These are phyloP conservation scores for Scarus forsteni DNA, from an alignment of 2,797 vertebrate species.

Conservation along the genomic window DNA sequence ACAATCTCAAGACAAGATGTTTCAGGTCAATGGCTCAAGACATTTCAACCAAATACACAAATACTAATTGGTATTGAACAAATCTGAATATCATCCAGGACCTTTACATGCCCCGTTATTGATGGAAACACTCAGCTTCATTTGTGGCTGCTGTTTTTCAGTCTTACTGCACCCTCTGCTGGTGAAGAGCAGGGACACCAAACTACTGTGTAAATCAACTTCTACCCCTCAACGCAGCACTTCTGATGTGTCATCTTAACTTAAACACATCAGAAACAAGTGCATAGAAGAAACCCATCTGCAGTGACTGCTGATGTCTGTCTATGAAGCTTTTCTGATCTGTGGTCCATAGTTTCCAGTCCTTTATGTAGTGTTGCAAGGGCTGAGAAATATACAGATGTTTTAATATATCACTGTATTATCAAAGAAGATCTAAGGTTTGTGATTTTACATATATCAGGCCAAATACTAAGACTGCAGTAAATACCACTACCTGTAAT, in stretches of 20 bases:
- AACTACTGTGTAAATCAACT: neutral
- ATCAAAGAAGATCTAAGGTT: too few species aligned
- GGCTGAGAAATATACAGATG: too few species aligned
- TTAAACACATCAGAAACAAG: neutral
- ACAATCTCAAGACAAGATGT: neutral
- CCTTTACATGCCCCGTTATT: neutral
- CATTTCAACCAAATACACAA: neutral
- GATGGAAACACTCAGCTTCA: slow-evolving; percentile 8
- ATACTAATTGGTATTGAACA: neutral
- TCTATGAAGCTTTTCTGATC: neutral
- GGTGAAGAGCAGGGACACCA: slow-evolving; percentile 42
- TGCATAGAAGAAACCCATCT: neutral
- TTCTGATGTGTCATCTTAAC: neutral
- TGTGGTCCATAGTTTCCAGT: neutral
- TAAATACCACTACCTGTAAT: too few species aligned
- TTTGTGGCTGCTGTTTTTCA: slow-evolving; percentile 32
- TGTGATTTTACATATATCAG: too few species aligned
- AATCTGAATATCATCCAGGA: neutral
- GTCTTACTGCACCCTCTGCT: slow-evolving; percentile 82
- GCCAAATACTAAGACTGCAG: too few species aligned
- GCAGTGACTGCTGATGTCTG: neutral
- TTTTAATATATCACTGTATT: too few species aligned
- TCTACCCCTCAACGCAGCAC: neutral
- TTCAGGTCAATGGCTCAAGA: neutral
- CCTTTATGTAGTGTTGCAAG: neutral